Base-by-base conservation (phyloP, 2,888 invertebrate species). In the Andrena flavipes region DNA sequence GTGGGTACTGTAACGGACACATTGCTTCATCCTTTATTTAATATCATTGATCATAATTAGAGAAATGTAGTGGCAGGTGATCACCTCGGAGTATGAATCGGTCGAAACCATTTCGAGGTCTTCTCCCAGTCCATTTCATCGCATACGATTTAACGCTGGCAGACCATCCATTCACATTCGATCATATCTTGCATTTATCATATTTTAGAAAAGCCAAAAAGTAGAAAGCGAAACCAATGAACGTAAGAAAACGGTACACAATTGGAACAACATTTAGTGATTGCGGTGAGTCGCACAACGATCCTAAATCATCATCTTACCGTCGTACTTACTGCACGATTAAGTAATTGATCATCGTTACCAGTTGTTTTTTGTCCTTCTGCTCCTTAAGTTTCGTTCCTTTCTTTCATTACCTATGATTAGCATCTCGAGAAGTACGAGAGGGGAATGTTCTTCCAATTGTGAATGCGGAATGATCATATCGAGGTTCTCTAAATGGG, bases 151-250 rank as follows among this genome's bases (percentile, higher is more conserved):
- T 63, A 75, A 56, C 72, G 80, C 83, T 73, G 80, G 85, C 85
- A 78, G 68, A 80, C 67, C 54, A 80, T 84, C 72, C 86, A 87
- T 84, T 78, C 85, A 42, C 91, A 90, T 90, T 88, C 92, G 91
- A 93, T 93, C 93, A 93, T 90, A 89, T 92, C 13, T 42, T 90
- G 91, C 93, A 93, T 94, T 93, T 93, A 89, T 93, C 92, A 92
- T 93, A 92, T 94, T 94, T 93, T 93, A 94, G 94, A 94, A 94
- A 94, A 94, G 91, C 93, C 93, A 94, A 94, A 94, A 94, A 94
- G 93, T 94, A 94, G 93, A 94, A 93, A 93, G 93, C 91, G 93
- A 93, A 91, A 92, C 90, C 91, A 92, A 92, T 90, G 92, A 93
- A 92, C 91, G 88, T 90, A 92, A 91, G 92, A 92, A 82, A 92